phyloP scores from a whole-genome alignment of 1,140 invertebrate genomes.

The Drosophila sproati region DNA sequence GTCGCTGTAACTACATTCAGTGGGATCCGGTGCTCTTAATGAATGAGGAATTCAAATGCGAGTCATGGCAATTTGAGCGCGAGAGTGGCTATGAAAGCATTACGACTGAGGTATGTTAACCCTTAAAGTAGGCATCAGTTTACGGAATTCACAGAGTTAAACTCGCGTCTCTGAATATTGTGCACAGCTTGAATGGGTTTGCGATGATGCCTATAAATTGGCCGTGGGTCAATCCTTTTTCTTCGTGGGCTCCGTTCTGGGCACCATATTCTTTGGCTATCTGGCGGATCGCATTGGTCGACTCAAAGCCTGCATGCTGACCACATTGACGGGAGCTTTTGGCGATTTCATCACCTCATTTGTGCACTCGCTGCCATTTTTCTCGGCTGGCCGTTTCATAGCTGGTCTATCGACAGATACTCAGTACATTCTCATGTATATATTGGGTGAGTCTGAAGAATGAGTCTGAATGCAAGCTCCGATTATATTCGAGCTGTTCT shows the following conservation, averaged over 20 bases:
- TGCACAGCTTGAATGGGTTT: constrained; percentile 87
- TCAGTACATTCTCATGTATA: constrained; percentile 87
- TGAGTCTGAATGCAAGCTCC: too few species aligned
- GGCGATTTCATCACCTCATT: constrained; percentile 86
- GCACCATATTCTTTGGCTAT: constrained; percentile 86
- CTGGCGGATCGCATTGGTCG: constrained; percentile 87
- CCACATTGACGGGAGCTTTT: constrained; percentile 85
- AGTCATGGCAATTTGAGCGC: constrained; percentile 84
- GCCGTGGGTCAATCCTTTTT: constrained; percentile 87
- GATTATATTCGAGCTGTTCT: not conserved
- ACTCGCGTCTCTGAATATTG: constrained; percentile 31
- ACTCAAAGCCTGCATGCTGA: constrained; percentile 86
- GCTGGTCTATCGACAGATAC: constrained; percentile 87
- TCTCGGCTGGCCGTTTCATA: constrained; percentile 86
- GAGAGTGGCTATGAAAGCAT: constrained; percentile 85
- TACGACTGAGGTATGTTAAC: constrained; percentile 85
- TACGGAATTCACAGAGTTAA: not conserved
- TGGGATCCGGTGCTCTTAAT: not conserved
- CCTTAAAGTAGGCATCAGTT: constrained; percentile 55
- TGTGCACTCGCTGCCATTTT: constrained; percentile 84
- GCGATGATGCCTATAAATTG: constrained; percentile 86
- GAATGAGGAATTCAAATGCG: constrained; percentile 56
- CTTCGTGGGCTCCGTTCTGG: constrained; percentile 87
- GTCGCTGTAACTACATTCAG: constrained; percentile 15
- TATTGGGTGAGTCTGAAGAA: constrained; percentile 85